Base-by-base conservation (phyloP, 2,888 invertebrate species). In the Drosophila rubida region DNA sequence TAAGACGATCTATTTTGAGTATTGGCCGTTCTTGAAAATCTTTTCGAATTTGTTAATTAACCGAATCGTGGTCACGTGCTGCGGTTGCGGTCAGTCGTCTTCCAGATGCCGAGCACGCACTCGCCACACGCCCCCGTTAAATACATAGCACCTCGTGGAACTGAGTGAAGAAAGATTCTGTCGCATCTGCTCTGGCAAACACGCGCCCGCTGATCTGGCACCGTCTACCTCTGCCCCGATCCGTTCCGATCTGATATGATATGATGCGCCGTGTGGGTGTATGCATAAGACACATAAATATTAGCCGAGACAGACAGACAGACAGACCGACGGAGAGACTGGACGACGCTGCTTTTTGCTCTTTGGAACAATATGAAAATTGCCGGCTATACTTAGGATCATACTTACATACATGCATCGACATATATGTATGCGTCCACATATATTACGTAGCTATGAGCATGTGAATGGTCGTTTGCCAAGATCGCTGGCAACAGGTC, bases 401-500 rank as follows among this genome's bases (percentile, higher is more conserved):
- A 54, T 60, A 19, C 37, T 50, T 65, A 35, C n/a, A 13, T 35
- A 57, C 44, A 54, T 8, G 22, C 11, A 46, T 44, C 1, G 19
- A 1, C 1, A 19, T 19, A 19, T 19, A 1, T 25, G 53, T 19
- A 41, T 30, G n/a, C 25, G 8, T 16, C 16, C n/a, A 46, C n/a
- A 41, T 50, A 13, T 14, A 27, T 42, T 57, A 45, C 32, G 22
- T 57, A 41, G n/a, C 27, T 60, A 59, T 13, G 49, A 39, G 58
- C 49, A 60, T 51, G 72, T 73, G 78, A 53, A 66, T 64, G 68
- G 74, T 66, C 62, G 78, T 53, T 59, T 74, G 77, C 77, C 77
- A 73, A 80, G 80, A 86, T 73, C 79, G 69, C 80, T 70, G 79
- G 85, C 88, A 85, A 85, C 84, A 85, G 88, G 84, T 85, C 81